phyloP scores from a whole-genome alignment of 2,888 invertebrate species.

The Ochlodes sylvanus region DNA sequence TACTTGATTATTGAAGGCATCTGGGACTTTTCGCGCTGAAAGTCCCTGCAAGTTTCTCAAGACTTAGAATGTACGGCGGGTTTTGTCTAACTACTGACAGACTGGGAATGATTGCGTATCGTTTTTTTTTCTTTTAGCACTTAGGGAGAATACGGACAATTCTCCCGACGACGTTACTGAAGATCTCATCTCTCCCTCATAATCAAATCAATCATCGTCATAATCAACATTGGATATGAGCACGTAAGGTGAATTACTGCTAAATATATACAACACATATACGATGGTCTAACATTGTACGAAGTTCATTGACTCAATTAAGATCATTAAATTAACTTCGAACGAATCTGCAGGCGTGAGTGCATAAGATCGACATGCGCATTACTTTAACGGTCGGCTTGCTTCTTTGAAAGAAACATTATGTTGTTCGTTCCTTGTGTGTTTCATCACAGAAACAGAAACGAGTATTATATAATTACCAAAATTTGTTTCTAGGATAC shows the following conservation, averaged over 20 bases:
- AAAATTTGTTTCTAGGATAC: background rate
- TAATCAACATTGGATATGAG: no score
- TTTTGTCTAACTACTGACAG: no score
- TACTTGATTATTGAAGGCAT: no score
- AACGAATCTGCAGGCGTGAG: conserved; percentile 47
- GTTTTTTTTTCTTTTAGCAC: no score
- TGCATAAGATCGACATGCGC: conserved; percentile 57
- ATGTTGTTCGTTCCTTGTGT: conserved; percentile 42
- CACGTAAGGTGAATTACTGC: background rate
- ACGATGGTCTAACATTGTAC: conserved; percentile 52
- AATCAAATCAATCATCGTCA: no score
- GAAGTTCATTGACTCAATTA: conserved; percentile 70
- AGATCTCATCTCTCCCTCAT: no score
- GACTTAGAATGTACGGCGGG: no score
- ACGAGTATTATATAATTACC: background rate
- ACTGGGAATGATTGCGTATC: no score
- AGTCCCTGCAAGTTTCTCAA: no score
- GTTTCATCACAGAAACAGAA: conserved; percentile 7
- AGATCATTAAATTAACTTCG: conserved; percentile 62
- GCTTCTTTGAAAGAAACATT: conserved; percentile 47
- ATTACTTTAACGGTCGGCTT: conserved; percentile 60
- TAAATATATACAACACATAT: background rate
- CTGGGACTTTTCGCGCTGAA: no score
- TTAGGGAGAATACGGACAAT: no score
- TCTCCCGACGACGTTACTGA: no score